A percentile compares a stretch with the other conserved stretches of the same genome.
phyloP scores from a whole-genome alignment of 2,113 vertebrate genomes.

The Phycodurus eques region DNA sequence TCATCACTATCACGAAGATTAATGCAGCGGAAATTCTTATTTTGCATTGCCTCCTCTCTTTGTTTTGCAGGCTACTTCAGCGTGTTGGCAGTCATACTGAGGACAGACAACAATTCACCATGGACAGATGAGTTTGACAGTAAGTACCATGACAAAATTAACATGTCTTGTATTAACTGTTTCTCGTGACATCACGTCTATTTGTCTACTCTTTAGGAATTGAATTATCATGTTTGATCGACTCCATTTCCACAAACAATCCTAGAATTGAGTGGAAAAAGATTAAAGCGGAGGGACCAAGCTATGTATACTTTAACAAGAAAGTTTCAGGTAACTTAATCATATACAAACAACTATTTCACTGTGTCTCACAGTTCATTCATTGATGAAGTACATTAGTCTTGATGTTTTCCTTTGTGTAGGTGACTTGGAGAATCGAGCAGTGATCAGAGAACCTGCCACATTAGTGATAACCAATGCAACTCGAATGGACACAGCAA shows the following conservation, averaged over 20 bases:
- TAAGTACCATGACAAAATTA: conserved; percentile 65
- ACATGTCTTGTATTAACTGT: neutral
- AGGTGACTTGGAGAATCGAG: conserved; percentile 86
- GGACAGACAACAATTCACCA: conserved; percentile 76
- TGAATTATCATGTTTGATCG: conserved; percentile 90
- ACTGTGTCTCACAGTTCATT: neutral
- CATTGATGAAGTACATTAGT: neutral
- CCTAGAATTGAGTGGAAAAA: conserved; percentile 98
- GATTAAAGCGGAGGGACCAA: conserved; percentile 80
- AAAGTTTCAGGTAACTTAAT: conserved; percentile 81
- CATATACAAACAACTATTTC: neutral
- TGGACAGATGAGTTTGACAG: conserved; percentile 93
- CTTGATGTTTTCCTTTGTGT: conserved; percentile 3
- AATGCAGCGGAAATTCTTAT: conserved; percentile 23
- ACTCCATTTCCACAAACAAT: conserved; percentile 80
- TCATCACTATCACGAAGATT: conserved; percentile 36
- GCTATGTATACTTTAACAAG: conserved; percentile 86
- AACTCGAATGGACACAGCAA: conserved; percentile 85
- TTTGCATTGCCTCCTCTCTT: conserved; percentile 18
- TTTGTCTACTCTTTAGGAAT: conserved; percentile 68
- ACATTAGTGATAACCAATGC: conserved; percentile 86
- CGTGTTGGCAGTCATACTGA: conserved; percentile 83
- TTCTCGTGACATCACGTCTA: neutral
- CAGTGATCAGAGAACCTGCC: conserved; percentile 80
- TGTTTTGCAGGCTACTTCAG: conserved; percentile 79